phyloP scores from a whole-genome alignment of 2,888 invertebrate genomes.

The Sphaerophoria rueppellii region DNA sequence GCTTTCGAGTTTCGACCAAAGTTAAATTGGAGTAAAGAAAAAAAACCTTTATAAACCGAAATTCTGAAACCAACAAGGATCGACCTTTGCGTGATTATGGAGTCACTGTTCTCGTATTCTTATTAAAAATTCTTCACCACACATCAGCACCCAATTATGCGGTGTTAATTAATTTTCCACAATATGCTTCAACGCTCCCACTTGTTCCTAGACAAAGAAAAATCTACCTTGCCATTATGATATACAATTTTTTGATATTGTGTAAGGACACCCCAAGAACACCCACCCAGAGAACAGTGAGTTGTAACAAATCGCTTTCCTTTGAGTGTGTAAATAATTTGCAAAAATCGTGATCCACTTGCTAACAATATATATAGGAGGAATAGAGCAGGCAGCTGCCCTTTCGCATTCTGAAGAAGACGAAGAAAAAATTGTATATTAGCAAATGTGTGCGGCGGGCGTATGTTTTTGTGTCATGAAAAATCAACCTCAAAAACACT shows the following conservation, averaged over 20 bases:
- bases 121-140: constrained; percentile 63
- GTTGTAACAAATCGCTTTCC: constrained; percentile 66
- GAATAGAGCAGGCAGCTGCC: not conserved
- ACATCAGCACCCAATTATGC: constrained; percentile 56
- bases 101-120: not conserved
- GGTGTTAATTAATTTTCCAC: constrained; percentile 70
- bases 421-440: not conserved
- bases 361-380: constrained; percentile 4
- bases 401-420: constrained; percentile 11
- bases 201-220: not conserved
- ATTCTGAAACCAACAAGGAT: no score
- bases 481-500: constrained; percentile 22
- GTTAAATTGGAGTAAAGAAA: no score
- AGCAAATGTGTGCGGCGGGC: not conserved
- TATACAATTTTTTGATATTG: constrained; percentile 52
- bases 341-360: constrained; percentile 69
- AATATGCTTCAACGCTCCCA: constrained; percentile 48
- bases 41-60: no score
- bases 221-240: constrained; percentile 32
- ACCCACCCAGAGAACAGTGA: constrained; percentile 16
- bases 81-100: not conserved
- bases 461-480: constrained; percentile 16
- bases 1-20: no score
- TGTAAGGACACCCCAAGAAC: constrained; percentile 35
- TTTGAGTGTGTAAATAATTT: constrained; percentile 71